These are phyloP conservation scores for Cheilosia vernalis DNA, from an alignment of 2,888 invertebrate genomes.

Conservation along the genomic window DNA sequence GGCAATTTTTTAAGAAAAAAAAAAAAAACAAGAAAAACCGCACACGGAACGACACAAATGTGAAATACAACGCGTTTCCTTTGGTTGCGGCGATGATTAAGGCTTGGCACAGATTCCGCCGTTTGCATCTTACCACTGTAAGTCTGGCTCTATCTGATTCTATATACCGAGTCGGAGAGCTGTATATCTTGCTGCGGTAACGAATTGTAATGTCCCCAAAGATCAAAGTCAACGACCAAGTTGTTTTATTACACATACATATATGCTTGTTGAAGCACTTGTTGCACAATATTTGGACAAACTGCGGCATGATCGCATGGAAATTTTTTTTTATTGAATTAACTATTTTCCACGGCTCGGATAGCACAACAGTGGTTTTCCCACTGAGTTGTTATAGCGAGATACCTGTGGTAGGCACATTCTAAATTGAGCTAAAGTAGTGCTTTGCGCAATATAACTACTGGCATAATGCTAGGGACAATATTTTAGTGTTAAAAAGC, in stretches of 20 bases:
- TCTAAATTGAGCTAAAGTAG: not conserved
- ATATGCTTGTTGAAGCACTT: conserved; percentile 51
- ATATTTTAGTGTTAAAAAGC: not conserved
- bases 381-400: not conserved
- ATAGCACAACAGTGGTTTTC: not conserved
- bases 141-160: conserved; percentile 15
- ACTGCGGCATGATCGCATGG: conserved; percentile 11
- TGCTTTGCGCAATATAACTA: not conserved
- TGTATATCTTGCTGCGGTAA: conserved; percentile 2
- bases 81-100: conserved; percentile 7
- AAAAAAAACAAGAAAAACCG: conserved; percentile 31
- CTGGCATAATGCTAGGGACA: not conserved
- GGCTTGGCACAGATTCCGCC: conserved; percentile 41
- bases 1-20: conserved; percentile 1
- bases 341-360: not conserved
- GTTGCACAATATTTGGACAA: conserved; percentile 54
- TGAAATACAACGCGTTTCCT: conserved; percentile 16
- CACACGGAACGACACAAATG: conserved; percentile 18
- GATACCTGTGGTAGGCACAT: not conserved
- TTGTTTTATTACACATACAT: conserved; percentile 20
- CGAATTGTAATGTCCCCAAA: conserved; percentile 52
- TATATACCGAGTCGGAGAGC: conserved; percentile 2
- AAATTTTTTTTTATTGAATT: not conserved
- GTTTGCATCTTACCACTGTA: conserved; percentile 9
- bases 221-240: conserved; percentile 68